Base-by-base conservation (phyloP, 2,888 invertebrate genomes). In the Odontothrips loti region DNA sequence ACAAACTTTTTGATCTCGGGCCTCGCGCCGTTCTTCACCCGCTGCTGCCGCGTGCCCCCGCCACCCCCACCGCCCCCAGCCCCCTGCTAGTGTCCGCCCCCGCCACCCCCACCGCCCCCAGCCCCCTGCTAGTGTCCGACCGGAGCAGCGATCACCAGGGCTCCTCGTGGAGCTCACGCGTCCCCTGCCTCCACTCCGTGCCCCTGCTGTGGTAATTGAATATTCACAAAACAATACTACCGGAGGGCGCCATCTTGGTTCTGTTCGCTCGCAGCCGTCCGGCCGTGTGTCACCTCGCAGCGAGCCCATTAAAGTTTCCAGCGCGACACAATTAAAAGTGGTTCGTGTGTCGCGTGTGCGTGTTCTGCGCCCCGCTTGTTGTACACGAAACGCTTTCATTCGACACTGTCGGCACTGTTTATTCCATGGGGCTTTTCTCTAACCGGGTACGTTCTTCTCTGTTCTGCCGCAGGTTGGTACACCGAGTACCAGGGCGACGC, bases 1-100 rank as follows among this genome's bases (percentile, higher is more conserved):
- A 75, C 68, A 75, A 75, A 75, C 68, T 75, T 75, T 75, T 75
- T 75, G 68, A 75, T 75, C 68, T 75, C 68, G 68, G 12, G 58
- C 68, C 68, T 17, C 58, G 68, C 23, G 68, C 68, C 68, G 68
- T 43, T 43, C 34, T 43, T 43, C 34, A 15, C 20, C 58, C 58
- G 58, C 58, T 58, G 20, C 58, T 17, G 58, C 58, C n/a, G 58
- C 58, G 20, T 11, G 68, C 10, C 27, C 8, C 23, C 68, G 27
- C 6, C 68, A 2, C 68, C 68, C 27, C 12, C 68, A n/a, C 68
- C 27, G 23, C 68, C 23, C 0, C 68, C 8, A 9, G 3, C 68
- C 9, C 68, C 6, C 68, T 51, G 51, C 51, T 51, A 15, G 51
- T 51, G 51, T 17, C 1, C 51, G 51, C 51, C 51, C 9, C 51